Evolutionary conservation across 2,797 vertebrate genomes (phyloP), one percentile per base, ranked within the genome.

Genomic region (Silurus aristotelis): DNA sequence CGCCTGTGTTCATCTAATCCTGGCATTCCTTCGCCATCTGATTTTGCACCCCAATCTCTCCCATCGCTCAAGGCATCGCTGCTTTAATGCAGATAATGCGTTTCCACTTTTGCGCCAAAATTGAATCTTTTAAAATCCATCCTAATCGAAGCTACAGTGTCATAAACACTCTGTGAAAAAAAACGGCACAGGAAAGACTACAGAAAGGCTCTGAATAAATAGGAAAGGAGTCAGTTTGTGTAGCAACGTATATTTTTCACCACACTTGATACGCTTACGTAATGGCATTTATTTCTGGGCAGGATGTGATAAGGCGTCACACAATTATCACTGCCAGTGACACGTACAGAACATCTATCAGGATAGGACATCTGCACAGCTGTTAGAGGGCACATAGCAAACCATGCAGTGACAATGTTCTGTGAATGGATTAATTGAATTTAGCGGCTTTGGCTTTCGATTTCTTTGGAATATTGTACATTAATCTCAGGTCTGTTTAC

Each of bases 1-100:
- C 83, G 89, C 90, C 92, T 93, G 88, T 76, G 85, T 89, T 86
- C 12, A 84, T 93, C 90, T 93, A 93, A 93, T 94, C 93, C 93
- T 55, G 82, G 82, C 86, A 82, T 90, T 87, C 89, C 83, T 87
- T 88, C 80, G 84, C 85, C 84, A 93, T 92, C 93, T 92, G 89
- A 93, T 93, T 91, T 90, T 87, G 80, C 87, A 88, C 89, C 27
- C 88, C 88, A 89, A 93, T 93, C 89, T 92, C 46, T 83, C 87
- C 88, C 64, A 22, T 84, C 52, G 92, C 92, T 93, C 85, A n/a
- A 89, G 93, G 92, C 92, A 17, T 87, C 52, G 83, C 91, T 92
- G 93, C 91, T 88, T 89, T 89, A 90, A 89, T 79, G 43, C 91
- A 88, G 92, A 94, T 94, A 93, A 93, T 91, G 89, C 88, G 78